phyloP scores from a whole-genome alignment of 2,113 vertebrate genomes.

The Oreochromis niloticus region DNA sequence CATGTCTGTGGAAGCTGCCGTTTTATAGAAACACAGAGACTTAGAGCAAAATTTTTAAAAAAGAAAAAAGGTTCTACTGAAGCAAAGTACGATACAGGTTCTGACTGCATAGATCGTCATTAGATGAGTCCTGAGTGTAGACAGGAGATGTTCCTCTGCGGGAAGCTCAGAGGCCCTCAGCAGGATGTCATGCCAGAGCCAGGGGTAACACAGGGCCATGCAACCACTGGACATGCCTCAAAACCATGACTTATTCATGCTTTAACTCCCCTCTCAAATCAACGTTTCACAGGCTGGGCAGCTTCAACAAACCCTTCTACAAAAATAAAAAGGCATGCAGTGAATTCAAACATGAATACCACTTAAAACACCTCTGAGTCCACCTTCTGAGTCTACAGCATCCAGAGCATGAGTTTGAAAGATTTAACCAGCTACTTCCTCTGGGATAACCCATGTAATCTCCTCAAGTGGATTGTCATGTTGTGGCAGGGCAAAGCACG shows the following conservation, averaged over 20 bases:
- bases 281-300: not conserved
- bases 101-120: conserved; percentile 16
- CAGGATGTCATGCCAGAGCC: conserved; percentile 23
- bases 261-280: not conserved
- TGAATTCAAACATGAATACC: not conserved
- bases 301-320: not conserved
- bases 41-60: not conserved
- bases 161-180: conserved; percentile 1
- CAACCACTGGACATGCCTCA: not conserved
- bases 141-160: conserved; percentile 1
- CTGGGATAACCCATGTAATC: conserved; percentile 43
- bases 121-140: not conserved
- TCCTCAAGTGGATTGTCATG: conserved; percentile 45
- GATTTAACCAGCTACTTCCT: not conserved
- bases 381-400: not conserved
- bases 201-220: not conserved
- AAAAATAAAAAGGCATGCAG: not conserved
- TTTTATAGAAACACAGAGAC: not conserved
- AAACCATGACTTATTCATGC: conserved; percentile 29
- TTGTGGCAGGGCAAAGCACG: not conserved
- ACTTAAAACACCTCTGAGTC: not conserved
- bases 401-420: not conserved
- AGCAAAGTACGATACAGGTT: not conserved
- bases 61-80: not conserved
- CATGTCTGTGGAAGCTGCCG: not conserved